phyloP scores from a whole-genome alignment of 2,797 vertebrate genomes.

The Alouatta caraya region DNA sequence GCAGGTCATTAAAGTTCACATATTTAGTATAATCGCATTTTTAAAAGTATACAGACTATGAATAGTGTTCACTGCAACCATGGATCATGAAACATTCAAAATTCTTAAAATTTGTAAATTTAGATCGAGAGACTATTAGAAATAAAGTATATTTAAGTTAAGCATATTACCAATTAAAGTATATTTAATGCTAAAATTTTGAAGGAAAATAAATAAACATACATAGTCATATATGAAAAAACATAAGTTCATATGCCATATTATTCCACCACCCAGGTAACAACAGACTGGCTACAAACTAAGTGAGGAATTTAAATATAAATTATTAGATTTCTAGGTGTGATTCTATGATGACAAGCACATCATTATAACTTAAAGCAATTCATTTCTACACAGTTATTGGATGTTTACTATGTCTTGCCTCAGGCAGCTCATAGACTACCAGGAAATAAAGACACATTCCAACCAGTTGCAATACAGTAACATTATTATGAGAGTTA shows the following conservation, averaged over 20 bases:
- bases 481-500: neutral
- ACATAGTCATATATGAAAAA: neutral
- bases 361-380: neutral
- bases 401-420: neutral
- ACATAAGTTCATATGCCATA: neutral
- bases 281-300: neutral
- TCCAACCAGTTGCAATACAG: neutral
- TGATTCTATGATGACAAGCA: neutral
- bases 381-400: neutral
- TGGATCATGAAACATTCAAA: slow-evolving; percentile 13
- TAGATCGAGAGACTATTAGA: slow-evolving; percentile 5
- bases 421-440: neutral
- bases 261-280: neutral
- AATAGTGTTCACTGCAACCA: neutral
- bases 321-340: neutral
- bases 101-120: neutral
- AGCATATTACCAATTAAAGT: slow-evolving; percentile 21
- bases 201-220: neutral
- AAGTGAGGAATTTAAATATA: neutral
- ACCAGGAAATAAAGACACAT: neutral
- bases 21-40: neutral
- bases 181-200: slow-evolving; percentile 39
- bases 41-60: neutral
- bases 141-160: neutral
- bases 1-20: neutral